Evolutionary conservation across 30 jellyfish, hydroid and myxozoan species (phyloP), one percentile per base, ranked within the genome.

Genomic region (Euphysa ruthae): DNA sequence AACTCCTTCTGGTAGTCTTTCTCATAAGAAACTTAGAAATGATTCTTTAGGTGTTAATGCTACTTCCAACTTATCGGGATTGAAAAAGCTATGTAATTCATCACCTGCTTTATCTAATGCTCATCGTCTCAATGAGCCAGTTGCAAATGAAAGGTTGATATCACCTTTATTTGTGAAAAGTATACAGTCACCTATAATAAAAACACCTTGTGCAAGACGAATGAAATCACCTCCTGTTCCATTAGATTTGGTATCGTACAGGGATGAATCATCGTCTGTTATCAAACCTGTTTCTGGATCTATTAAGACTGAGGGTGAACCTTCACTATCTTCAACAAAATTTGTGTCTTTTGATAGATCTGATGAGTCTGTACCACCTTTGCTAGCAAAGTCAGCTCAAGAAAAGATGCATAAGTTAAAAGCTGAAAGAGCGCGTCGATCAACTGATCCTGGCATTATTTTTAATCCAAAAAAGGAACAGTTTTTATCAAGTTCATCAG

Each of bases 11-110:
- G 80, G 80, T 7, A 20, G 69, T 18, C 7, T 49, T 1, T 6
- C 74, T 15, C 22, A 31, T 20, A 43, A 19, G n/a, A 16, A 15
- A 1, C 32, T 2, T 18, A 2, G 6, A 10, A 0, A 13, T 4
- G 74, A 33, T 18, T 15, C 15, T 12, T 35, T 33, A 63, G 31
- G 31, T 24, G 35, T n/a, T 4, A 22, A 43, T 0, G 70, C 22
- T 3, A 15, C 38, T 7, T 42, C 60, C 16, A 68, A 68, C 26
- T 52, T 68, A 27, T 15, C 25, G 16, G 28, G 54, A 3, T 22
- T 68, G 70, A 68, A 68, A 43, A 44, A 16, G 52, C 35, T 68
- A 46, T 43, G 80, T 42, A 68, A 42, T 31, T 68, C 80, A 2
- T 43, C 80, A 8, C 77, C 77, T 14, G 58, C 69, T 30, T 7